Percentiles rank a stretch among this genome's conserved stretches.
Conservation (phyloP, 1,140 invertebrate genomes). For the Eupeodes corollae region DNA sequence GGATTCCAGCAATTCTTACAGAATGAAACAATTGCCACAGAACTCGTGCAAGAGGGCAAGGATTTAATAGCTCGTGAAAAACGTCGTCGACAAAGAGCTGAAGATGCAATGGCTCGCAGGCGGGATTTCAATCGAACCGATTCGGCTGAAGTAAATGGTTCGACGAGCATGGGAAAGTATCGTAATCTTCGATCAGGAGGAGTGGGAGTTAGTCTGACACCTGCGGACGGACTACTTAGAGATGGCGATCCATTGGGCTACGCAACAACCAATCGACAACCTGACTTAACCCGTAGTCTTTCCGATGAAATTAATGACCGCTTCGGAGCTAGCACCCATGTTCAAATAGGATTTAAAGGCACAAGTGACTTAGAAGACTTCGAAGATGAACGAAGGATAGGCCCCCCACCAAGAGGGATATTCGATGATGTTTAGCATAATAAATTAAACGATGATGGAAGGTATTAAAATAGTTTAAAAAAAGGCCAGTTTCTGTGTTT, state of each 20-base stretch:
- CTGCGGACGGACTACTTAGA: constrained; percentile 32
- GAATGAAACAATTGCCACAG: constrained; percentile 84
- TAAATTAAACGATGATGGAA: neutral
- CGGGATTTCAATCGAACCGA: constrained; percentile 49
- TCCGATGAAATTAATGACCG: constrained; percentile 48
- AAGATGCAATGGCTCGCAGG: constrained; percentile 61
- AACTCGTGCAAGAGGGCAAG: constrained; percentile 85
- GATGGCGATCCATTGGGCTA: constrained; percentile 30
- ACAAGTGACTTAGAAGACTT: constrained; percentile 39
- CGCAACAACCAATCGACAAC: constrained; percentile 22
- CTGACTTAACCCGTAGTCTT: constrained; percentile 31
- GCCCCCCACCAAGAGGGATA: constrained; percentile 60
- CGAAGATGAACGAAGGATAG: constrained; percentile 40
- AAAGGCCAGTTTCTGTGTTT: too few species aligned
- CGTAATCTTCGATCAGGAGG: constrained; percentile 44
- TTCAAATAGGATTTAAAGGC: constrained; percentile 33
- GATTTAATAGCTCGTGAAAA: constrained; percentile 83
- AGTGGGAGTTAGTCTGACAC: constrained; percentile 12
- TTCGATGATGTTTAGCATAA: constrained; percentile 66
- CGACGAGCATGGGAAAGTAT: constrained; percentile 38
- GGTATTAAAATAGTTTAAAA: too few species aligned
- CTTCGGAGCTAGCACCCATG: constrained; percentile 47
- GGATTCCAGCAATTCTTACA: constrained; percentile 94
- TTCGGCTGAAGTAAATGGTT: constrained; percentile 46
- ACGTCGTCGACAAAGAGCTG: constrained; percentile 63